Evolutionary conservation across 2,797 vertebrate species (phyloP), one percentile per base, ranked within the genome.

Genomic region (Sparidentex hasta): DNA sequence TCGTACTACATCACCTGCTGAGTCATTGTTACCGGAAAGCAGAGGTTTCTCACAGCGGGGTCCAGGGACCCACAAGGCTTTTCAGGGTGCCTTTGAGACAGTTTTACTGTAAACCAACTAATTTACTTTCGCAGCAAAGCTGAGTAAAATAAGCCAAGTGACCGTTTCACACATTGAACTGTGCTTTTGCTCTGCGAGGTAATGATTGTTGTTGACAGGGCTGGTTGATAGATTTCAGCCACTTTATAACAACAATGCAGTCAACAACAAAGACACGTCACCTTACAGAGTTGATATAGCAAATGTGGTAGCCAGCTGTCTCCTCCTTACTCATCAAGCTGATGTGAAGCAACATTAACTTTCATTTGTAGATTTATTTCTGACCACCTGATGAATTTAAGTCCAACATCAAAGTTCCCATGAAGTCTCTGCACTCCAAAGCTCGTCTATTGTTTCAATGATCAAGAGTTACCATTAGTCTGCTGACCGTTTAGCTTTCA

Each of bases 21-120:
- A 90, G 58, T 89, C 85, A 86, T 13, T 44, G 43, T 87, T 87
- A 82, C 81, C 65, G 83, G 86, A 82, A 84, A 83, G 57, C 48
- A 23, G 51, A 13, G 41, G 1, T 61, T 58, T 58, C 38, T 63
- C 51, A 48, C n/a, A 71, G 54, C 44, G 47, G 38, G 2, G 61
- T 44, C 43, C 23, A 21, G 11, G 58, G 59, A 46, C 41, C 57
- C 29, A 23, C 46, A 2, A 43, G 67, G 71, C 33, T 18, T 16
- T 43, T 51, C 17, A 54, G 13, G 50, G 12, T 61, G 61, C 58
- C 55, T 23, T 5, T 9, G 68, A 50, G 14, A 62, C 65, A 54
- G 59, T 21, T 41, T 62, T 4, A 52, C 8, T 33, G 4, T 38
- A 11, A 52, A 61, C 1, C 17, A 11, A 1, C 41, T 57, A 41